These are phyloP conservation scores for Crocuta crocuta DNA, from an alignment of 2,113 vertebrate genomes.

Conservation along the genomic window DNA sequence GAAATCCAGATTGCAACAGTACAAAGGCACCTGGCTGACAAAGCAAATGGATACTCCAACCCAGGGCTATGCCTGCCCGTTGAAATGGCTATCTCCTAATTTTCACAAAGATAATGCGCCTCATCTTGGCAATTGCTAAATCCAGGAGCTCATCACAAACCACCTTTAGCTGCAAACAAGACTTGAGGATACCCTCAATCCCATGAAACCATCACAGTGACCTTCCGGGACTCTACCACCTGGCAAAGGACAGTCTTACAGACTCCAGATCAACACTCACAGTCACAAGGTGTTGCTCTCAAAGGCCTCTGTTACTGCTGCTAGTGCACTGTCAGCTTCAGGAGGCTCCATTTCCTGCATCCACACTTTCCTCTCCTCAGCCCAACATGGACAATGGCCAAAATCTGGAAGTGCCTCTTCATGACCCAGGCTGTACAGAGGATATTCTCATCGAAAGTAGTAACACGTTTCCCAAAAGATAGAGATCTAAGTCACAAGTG, in stretches of 20 bases:
- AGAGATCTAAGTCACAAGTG: neutral
- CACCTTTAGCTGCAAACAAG: neutral
- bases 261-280: neutral
- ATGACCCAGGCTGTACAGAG: neutral
- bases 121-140: neutral
- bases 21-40: neutral
- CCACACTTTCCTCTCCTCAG: too few species aligned
- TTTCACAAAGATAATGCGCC: neutral
- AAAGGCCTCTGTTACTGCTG: neutral
- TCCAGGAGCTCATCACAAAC: neutral
- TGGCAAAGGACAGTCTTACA: neutral
- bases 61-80: neutral
- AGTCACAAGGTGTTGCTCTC: neutral
- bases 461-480: neutral
- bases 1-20: neutral
- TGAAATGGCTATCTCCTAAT: neutral
- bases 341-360: too few species aligned
- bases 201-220: neutral
- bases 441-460: neutral
- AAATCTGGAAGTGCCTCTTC: neutral
- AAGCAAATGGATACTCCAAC: neutral
- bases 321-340: neutral
- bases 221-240: neutral
- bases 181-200: neutral
- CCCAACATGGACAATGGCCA: neutral